Evolutionary conservation across 2,113 vertebrate species (phyloP).

Genomic region (Xiphorhynchus elegans): DNA sequence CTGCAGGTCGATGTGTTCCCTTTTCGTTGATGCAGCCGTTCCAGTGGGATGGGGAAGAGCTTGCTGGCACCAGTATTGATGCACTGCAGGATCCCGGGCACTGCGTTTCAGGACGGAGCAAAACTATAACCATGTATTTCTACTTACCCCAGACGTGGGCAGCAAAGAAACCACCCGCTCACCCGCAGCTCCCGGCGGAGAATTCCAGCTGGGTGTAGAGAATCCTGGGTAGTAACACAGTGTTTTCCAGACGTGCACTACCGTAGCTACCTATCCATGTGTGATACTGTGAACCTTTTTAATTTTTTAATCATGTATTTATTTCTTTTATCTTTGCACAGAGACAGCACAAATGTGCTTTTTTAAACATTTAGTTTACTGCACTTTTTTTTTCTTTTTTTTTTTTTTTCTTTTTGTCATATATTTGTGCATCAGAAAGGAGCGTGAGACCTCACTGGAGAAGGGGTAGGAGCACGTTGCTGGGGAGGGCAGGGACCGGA

Average conservation of each 20-base stretch:
- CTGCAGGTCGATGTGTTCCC: conserved; percentile 58
- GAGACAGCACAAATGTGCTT: conserved; percentile 68
- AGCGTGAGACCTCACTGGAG: conserved; percentile 20
- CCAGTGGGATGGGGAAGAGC: conserved; percentile 46
- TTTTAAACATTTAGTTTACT: conserved; percentile 60
- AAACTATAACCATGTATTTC: conserved; percentile 38
- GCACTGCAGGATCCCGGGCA: conserved; percentile 28
- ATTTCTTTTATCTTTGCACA: conserved; percentile 76
- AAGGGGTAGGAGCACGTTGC: not conserved
- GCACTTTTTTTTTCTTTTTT: not conserved
- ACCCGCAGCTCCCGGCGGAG: conserved; percentile 20
- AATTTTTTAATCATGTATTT: conserved; percentile 69
- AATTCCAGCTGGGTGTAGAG: conserved; percentile 37
- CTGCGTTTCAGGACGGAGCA: conserved; percentile 19
- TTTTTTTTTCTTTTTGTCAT: not conserved
- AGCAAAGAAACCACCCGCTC: conserved; percentile 2
- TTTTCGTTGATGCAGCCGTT: conserved; percentile 42
- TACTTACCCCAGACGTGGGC: conserved; percentile 31
- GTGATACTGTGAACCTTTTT: conserved; percentile 67
- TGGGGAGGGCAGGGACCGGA: conserved; percentile 13
- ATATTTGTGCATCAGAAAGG: conserved; percentile 16
- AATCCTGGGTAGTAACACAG: conserved; percentile 56
- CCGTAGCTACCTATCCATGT: conserved; percentile 62
- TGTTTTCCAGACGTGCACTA: conserved; percentile 52
- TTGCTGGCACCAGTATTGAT: conserved; percentile 22